Base-by-base conservation (phyloP, 2,888 invertebrate genomes). In the Eupeodes latifasciatus region DNA sequence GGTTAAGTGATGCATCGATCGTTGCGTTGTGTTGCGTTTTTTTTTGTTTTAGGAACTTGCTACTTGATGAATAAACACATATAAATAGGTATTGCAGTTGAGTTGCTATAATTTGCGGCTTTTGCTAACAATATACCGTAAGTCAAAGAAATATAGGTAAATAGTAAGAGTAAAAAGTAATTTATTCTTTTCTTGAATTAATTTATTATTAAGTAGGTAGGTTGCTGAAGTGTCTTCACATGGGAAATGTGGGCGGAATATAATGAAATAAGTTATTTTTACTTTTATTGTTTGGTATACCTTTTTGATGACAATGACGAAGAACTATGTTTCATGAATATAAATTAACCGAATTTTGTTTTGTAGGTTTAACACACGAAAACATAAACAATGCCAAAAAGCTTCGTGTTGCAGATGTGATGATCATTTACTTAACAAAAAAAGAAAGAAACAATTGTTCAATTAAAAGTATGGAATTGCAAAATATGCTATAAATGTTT, bases 1-100 rank as follows among this genome's bases (percentile, higher is more conserved):
- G 86, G 83, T 87, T 87, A 80, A 87, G 76, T 87, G 78, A 86
- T 44, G 82, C 82, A 79, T 81, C 77, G 69, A 79, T 81, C 77
- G 62, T 49, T 76, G 44, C 40, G 44, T 69, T 47, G 10, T 72
- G 14, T 69, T 47, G 10, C 59, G 14, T 55, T 44, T 71, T 71
- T 44, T 57, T 44, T 44, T 36, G 14, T 57, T 12, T 51, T 9
- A 9, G 11, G 10, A 49, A 10, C 51, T 51, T 34, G 0, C 47
- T n/a, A 6, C 11, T 59, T 72, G n/a, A 34, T 72, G n/a, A 71
- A 44, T 69, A 53, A 69, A 53, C 16, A 69, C 16, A 55, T 57
- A 44, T 57, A 27, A 27, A 27, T 27, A 27, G 27, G 40, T 40
- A 40, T 40, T 49, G n/a, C 72, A 72, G 14, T 72, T 34, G 72